Conservation (phyloP, 2,113 vertebrate species). For the Hippolais icterina region DNA sequence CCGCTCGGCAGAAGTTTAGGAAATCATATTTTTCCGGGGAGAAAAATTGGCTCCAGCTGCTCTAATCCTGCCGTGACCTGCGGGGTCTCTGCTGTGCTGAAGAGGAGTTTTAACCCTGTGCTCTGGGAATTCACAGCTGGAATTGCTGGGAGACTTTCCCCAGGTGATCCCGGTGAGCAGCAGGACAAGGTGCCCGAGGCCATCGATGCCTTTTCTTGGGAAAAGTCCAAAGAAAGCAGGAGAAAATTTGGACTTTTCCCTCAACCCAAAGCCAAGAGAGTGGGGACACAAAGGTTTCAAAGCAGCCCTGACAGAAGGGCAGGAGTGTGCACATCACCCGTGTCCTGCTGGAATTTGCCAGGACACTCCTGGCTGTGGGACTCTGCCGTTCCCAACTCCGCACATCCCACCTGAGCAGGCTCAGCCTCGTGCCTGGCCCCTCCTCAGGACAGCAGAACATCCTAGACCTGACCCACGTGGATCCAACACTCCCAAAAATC, state of each 20-base stretch:
- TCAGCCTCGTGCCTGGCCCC: not conserved
- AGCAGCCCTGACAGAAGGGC: not conserved
- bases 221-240: not conserved
- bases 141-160: accelerated
- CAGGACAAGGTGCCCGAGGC: not conserved
- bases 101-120: not conserved
- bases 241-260: not conserved
- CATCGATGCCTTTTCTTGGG: not conserved
- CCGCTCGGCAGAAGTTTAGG: not conserved
- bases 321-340: accelerated
- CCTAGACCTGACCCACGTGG: accelerated
- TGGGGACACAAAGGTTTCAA: not conserved
- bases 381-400: not conserved
- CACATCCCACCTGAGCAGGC: not conserved
- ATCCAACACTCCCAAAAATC: not conserved
- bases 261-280: not conserved
- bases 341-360: not conserved
- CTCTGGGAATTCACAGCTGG: not conserved
- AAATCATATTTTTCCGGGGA: not conserved
- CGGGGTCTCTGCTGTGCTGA: not conserved
- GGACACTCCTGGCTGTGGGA: not conserved
- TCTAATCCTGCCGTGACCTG: not conserved
- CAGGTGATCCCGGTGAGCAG: not conserved
- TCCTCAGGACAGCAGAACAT: not conserved
- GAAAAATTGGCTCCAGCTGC: not conserved